Evolutionary conservation across 2,113 vertebrate species (phyloP).

Genomic region (Condylura cristata): DNA sequence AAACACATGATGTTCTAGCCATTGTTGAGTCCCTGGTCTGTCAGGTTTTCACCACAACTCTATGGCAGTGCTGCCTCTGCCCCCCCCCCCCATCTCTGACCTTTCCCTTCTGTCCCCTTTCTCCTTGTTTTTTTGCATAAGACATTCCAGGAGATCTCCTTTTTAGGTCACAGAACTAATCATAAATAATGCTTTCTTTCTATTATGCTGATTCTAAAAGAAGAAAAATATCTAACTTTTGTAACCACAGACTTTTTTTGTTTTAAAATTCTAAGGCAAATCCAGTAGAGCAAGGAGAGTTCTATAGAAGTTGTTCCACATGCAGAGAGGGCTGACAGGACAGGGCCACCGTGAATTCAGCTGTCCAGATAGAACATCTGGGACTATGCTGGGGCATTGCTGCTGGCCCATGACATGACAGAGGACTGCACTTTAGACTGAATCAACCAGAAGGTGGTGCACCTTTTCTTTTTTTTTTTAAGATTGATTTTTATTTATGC

Average conservation of each 20-base stretch:
- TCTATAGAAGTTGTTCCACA: not conserved
- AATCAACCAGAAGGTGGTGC: not conserved
- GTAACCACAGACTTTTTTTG: not conserved
- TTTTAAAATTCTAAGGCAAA: not conserved
- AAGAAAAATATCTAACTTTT: not conserved
- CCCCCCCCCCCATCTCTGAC: no score
- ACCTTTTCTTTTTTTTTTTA: no score
- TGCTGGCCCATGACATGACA: not conserved
- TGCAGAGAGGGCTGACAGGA: not conserved
- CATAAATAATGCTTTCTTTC: not conserved
- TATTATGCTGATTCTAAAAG: not conserved
- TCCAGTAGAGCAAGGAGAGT: fast-evolving
- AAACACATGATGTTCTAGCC: not conserved
- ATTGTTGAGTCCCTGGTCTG: fast-evolving
- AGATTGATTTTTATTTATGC: no score
- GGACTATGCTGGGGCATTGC: fast-evolving
- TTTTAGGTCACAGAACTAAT: not conserved
- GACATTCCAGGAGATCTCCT: not conserved
- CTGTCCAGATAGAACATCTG: fast-evolving
- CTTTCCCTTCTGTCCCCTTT: not conserved
- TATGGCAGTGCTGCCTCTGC: not conserved
- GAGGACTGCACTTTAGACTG: not conserved
- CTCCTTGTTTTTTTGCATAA: not conserved
- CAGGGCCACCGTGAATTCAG: fast-evolving
- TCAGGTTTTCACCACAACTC: not conserved